These are phyloP conservation scores for Palythoa heliodiscus DNA, from an alignment of 92 coral and sea anemone species.

Conservation along the genomic window DNA sequence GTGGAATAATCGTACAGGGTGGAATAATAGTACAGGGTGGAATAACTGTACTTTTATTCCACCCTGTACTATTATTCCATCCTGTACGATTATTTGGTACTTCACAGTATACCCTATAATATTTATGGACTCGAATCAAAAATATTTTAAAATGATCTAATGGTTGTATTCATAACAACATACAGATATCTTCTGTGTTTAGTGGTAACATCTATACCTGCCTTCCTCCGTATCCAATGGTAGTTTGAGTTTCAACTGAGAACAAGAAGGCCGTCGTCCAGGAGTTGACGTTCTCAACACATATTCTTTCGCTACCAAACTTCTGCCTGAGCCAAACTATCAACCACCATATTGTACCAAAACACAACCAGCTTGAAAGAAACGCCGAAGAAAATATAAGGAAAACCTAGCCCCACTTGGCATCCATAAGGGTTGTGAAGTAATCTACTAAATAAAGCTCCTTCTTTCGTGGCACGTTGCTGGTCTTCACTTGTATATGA, in stretches of 20 bases:
- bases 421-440: constrained; percentile 88
- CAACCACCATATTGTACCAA: constrained; percentile 87
- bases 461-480: constrained; percentile 68
- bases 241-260: constrained; percentile 97
- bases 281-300: constrained; percentile 88
- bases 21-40: too few relatives aligned
- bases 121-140: too few relatives aligned
- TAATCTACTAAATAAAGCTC: constrained; percentile 79
- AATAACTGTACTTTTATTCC: too few relatives aligned
- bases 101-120: too few relatives aligned
- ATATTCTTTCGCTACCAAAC: constrained; percentile 50
- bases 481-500: too few relatives aligned
- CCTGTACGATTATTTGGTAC: too few relatives aligned
- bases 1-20: too few relatives aligned
- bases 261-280: constrained; percentile 95
- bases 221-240: constrained; percentile 96
- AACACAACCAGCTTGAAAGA: constrained; percentile 84
- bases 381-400: constrained; percentile 73
- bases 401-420: constrained; percentile 85
- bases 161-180: too few relatives aligned
- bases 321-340: constrained; percentile 64
- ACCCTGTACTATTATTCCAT: too few relatives aligned
- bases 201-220: constrained; percentile 68
- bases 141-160: too few relatives aligned
- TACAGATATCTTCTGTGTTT: too few relatives aligned